Evolutionary conservation across 2,888 invertebrate species (phyloP).

Genomic region (Polydrusus pterygomalis): DNA sequence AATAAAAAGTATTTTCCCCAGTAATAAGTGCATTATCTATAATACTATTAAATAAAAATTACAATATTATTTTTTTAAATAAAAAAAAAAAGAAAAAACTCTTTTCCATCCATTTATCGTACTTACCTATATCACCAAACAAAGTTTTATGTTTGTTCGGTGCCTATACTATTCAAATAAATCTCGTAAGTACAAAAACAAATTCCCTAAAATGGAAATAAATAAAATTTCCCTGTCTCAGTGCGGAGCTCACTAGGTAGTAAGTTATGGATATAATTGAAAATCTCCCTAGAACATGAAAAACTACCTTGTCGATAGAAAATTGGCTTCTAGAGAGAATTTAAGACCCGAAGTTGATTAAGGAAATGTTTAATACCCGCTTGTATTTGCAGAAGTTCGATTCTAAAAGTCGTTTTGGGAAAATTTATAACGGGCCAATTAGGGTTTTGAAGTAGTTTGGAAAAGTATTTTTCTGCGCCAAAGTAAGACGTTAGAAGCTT

Average conservation of each 20-base stretch:
- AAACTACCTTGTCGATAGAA: conserved; percentile 18
- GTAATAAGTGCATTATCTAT: too few species aligned
- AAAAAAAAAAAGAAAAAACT: too few species aligned
- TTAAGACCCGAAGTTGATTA: conserved; percentile 32
- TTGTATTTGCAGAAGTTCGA: conserved; percentile 12
- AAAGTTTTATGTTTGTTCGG: too few species aligned
- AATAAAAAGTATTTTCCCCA: too few species aligned
- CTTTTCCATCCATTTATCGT: too few species aligned
- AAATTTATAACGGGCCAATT: conserved; percentile 19
- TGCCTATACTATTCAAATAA: neutral
- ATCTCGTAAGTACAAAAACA: neutral
- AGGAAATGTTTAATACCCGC: conserved; percentile 33
- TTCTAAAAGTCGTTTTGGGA: neutral
- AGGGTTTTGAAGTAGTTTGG: conserved; percentile 1
- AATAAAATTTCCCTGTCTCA: conserved; percentile 14
- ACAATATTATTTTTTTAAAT: too few species aligned
- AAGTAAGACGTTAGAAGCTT: too few species aligned
- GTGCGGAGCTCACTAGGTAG: conserved; percentile 1
- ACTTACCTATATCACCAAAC: too few species aligned
- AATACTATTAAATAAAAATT: too few species aligned
- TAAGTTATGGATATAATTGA: conserved; percentile 25
- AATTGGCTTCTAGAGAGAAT: conserved; percentile 21
- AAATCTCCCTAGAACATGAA: conserved; percentile 12
- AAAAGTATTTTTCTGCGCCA: neutral
- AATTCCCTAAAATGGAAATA: neutral